Evolutionary conservation across 2,113 vertebrate species (phyloP).

Genomic region (Periophthalmus modestus): DNA sequence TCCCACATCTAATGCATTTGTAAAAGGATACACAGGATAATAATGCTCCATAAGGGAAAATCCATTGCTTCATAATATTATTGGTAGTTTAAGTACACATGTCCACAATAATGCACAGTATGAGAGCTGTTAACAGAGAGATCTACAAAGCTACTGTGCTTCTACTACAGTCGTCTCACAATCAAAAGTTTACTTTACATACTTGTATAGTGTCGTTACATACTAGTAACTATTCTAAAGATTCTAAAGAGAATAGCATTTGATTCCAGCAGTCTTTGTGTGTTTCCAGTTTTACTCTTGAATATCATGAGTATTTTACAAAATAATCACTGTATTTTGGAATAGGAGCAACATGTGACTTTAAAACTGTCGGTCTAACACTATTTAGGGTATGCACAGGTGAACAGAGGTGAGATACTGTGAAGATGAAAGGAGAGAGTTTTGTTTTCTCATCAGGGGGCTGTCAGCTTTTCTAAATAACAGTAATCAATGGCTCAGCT

Average conservation of each 20-base stretch:
- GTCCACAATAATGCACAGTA: background rate
- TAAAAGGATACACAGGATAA: conserved; percentile 1
- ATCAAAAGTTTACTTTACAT: too few species aligned
- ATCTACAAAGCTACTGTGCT: background rate
- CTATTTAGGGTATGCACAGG: conserved; percentile 10
- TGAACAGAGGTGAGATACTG: conserved; percentile 15
- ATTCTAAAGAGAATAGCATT: background rate
- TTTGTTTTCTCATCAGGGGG: conserved; percentile 61
- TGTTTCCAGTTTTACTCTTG: background rate
- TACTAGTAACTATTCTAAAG: too few species aligned
- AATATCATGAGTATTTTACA: background rate
- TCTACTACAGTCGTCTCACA: background rate
- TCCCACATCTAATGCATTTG: conserved; percentile 7
- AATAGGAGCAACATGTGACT: background rate
- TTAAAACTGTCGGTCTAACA: background rate
- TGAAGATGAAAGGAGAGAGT: conserved; percentile 16
- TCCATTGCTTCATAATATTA: background rate
- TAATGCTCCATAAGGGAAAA: background rate
- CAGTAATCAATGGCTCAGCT: conserved; percentile 73
- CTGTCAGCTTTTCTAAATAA: conserved; percentile 77
- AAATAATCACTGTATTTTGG: background rate
- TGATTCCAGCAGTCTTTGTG: background rate
- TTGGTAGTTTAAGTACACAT: background rate
- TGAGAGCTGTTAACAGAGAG: background rate
- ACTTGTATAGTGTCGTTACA: too few species aligned